A percentile compares a stretch with the other conserved stretches of the same genome.
Evolutionary conservation across 2,888 invertebrate genomes (phyloP).

Genomic region (Dasypolia templi): DNA sequence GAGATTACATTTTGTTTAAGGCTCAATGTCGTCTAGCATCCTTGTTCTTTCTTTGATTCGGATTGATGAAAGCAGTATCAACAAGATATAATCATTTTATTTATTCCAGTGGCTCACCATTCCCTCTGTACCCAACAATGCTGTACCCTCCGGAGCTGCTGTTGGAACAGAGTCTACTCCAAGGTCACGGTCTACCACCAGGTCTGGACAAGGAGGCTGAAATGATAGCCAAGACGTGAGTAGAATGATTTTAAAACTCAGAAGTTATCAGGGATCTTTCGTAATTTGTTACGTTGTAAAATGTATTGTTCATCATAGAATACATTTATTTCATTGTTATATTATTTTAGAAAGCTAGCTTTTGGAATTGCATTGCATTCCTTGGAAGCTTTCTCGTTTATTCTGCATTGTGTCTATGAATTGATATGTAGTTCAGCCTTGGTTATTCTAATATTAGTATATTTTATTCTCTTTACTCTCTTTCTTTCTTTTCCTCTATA

Average conservation of each 20-base stretch:
- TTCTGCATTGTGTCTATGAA: neutral
- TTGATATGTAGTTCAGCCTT: neutral
- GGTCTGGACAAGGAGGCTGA: constrained; percentile 88
- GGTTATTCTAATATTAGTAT: too few species aligned
- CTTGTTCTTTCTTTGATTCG: neutral
- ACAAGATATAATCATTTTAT: constrained; percentile 10
- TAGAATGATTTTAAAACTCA: constrained; percentile 44
- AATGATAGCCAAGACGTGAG: constrained; percentile 88
- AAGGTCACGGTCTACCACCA: constrained; percentile 89
- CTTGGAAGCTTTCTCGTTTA: neutral
- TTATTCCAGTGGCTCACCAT: constrained; percentile 84
- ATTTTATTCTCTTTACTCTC: too few species aligned
- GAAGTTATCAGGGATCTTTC: neutral
- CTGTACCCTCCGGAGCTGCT: constrained; percentile 88
- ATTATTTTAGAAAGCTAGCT: neutral
- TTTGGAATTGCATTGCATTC: neutral
- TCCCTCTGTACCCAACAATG: constrained; percentile 88
- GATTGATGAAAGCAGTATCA: neutral
- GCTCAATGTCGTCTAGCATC: neutral
- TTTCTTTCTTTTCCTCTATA: too few species aligned
- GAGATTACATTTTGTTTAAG: neutral
- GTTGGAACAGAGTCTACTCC: constrained; percentile 87
- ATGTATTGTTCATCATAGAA: neutral
- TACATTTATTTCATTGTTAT: neutral
- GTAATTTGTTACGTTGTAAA: neutral